Conservation (phyloP, 2,888 invertebrate genomes). For the Oxyscelio sp. region DNA sequence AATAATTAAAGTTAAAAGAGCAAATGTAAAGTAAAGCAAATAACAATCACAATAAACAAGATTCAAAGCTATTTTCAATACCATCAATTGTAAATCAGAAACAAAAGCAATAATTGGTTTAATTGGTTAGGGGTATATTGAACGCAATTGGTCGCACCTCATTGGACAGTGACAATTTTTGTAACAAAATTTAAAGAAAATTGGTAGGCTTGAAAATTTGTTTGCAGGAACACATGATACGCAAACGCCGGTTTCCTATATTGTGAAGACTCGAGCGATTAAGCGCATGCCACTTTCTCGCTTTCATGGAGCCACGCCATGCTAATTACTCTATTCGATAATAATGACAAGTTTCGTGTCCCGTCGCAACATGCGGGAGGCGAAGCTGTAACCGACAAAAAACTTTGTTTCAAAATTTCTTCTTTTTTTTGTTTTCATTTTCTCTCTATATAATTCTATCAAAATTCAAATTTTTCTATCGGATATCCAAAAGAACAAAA, state of each 20-base stretch:
- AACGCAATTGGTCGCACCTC: constrained; percentile 85
- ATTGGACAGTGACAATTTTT: constrained; percentile 88
- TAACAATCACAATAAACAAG: constrained; percentile 51
- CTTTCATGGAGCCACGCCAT: constrained; percentile 83
- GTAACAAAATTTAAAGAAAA: constrained; percentile 86
- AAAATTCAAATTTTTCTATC: constrained; percentile 72
- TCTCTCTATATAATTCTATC: constrained; percentile 47
- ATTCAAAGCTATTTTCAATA: too few relatives aligned
- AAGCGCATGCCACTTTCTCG: constrained; percentile 88
- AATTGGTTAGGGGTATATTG: constrained; percentile 86
- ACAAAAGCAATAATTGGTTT: constrained; percentile 77
- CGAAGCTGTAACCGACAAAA: too few relatives aligned
- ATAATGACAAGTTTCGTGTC: too few relatives aligned
- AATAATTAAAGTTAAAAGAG: constrained; percentile 73
- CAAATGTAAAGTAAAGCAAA: constrained; percentile 65
- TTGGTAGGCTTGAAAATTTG: too few relatives aligned
- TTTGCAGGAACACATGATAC: too few relatives aligned
- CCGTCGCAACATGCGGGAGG: too few relatives aligned
- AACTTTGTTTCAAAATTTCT: constrained; percentile 75
- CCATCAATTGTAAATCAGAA: too few relatives aligned
- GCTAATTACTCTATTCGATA: constrained; percentile 86
- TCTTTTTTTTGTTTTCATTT: constrained; percentile 57
- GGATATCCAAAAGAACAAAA: constrained; percentile 77
- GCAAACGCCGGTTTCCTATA: too few relatives aligned
- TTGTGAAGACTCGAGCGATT: constrained; percentile 88